Base-by-base conservation (phyloP, 2,888 invertebrate species). In the Lasioglossum lativentre region DNA sequence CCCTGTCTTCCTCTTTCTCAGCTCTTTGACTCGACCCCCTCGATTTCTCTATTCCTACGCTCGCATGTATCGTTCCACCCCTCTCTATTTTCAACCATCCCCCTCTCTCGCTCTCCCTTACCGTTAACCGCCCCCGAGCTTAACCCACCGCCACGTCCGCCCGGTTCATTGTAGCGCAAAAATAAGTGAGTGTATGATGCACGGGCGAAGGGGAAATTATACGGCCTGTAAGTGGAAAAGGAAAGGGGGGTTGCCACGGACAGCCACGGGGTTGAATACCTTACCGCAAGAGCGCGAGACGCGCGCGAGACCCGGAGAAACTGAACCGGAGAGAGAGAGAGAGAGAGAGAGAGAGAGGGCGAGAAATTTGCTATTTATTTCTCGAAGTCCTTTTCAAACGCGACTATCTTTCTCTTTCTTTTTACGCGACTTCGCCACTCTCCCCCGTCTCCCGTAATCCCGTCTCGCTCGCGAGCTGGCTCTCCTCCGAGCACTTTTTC, bases 161-260 rank as follows among this genome's bases (percentile, higher is more conserved):
- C 85, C 81, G 90, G 91, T 89, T 93, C 93, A 91, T 91, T 93
- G 92, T 93, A 93, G 93, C 94, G 93, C 92, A 91, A 93, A 93
- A 93, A 93, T 93, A 93, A 93, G 93, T 93, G 93, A 93, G 93
- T 93, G 92, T 93, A 93, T 93, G 94, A 93, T 93, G 93, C 92
- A 93, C 91, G 92, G 90, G 89, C 91, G 89, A 90, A 63, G 92
- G 93, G 93, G 91, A 92, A 92, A 92, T 93, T 93, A 91, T 93
- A 91, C 90, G 90, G 89, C 90, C 90, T 90, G 91, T 90, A 90
- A 92, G 92, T 92, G 90, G 91, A 91, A 92, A 91, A 90, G 90
- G 90, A 91, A 91, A 87, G 86, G 89, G 89, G 91, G 88, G 92
- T 93, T 93, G 92, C 90, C 91, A 91, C 88, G 92, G 90, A 91